Conservation (phyloP, 2,113 vertebrate species). For the Archilochus colubris region DNA sequence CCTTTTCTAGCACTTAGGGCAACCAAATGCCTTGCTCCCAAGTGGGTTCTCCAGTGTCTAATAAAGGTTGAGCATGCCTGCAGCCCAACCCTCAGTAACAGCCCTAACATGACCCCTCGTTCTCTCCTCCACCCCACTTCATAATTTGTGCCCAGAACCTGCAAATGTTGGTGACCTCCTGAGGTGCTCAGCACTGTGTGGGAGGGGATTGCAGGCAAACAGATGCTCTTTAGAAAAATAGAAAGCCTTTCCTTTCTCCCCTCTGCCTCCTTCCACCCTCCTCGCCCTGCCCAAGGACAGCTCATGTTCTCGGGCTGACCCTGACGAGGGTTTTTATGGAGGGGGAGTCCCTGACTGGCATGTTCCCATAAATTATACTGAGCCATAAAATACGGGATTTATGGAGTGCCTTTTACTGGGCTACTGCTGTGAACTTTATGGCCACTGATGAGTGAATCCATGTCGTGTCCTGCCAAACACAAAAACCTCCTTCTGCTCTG, state of each 20-base stretch:
- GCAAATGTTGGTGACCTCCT: background rate
- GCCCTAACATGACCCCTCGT: rapidly evolving
- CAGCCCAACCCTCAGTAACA: background rate
- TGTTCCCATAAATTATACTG: background rate
- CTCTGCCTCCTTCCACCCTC: background rate
- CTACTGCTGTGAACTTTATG: rapidly evolving
- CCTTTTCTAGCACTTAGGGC: background rate
- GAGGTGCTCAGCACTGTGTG: background rate
- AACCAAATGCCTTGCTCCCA: background rate
- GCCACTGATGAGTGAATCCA: background rate
- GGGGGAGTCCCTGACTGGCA: background rate
- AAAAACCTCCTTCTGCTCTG: background rate
- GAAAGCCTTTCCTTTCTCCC: background rate
- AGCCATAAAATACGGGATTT: background rate
- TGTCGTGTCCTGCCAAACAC: rapidly evolving
- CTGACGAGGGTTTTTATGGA: background rate
- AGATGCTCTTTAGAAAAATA: background rate
- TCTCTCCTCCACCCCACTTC: background rate
- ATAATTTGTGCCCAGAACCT: background rate
- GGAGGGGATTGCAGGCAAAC: background rate
- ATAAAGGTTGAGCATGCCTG: background rate
- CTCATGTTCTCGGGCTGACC: background rate
- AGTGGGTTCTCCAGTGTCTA: background rate
- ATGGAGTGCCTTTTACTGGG: background rate
- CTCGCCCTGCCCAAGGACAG: background rate